Evolutionary conservation across 2,797 vertebrate species (phyloP), one percentile per base, ranked within the genome.

Genomic region (Megaceryle alcyon): DNA sequence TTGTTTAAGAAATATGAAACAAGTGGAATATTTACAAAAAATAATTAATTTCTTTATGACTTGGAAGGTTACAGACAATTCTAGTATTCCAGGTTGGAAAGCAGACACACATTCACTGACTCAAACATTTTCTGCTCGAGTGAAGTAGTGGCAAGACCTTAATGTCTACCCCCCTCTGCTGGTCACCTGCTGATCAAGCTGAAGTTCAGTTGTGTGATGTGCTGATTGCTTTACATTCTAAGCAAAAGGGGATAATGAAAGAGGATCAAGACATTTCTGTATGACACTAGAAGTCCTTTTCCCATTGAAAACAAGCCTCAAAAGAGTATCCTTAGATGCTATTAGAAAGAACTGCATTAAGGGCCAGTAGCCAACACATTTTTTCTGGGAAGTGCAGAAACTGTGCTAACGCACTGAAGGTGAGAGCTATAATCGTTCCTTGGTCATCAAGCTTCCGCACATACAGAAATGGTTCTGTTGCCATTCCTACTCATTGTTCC

Each of bases 141-240:
- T 10, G 29, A 33, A 76, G 60, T 12, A 29, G 72, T 39, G 76
- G 39, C 59, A 84, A 53, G 63, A 60, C 53, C 73, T 94, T 86
- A 94, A 95, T 88, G 86, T n/a, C 12, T 64, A 77, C 64, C 82
- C 80, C 94, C 96, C 96, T 97, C 97, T 97, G 87, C 94, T 96
- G 97, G 96, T 56, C 33, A 92, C 43, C 48, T 31, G 43, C 70
- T 71, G n/a, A 65, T 43, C n/a, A 66, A 9, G 2, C 72, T 39
- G 81, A 15, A 37, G 60, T 92, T 54, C 69, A 46, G 31, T 22
- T 43, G 29, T 1, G 43, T 25, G 75, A 73, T 26, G 65, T 1
- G 7, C 53, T 21, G 29, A 60, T 14, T 28, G 35, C 29, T 87
- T 78, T 28, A 49, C 16, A 4, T 18, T n/a, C n/a, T 28, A 65